Percentiles rank a stretch among this genome's conserved stretches.
Conservation (phyloP, 2,797 vertebrate genomes). For the Zonotrichia albicollis region DNA sequence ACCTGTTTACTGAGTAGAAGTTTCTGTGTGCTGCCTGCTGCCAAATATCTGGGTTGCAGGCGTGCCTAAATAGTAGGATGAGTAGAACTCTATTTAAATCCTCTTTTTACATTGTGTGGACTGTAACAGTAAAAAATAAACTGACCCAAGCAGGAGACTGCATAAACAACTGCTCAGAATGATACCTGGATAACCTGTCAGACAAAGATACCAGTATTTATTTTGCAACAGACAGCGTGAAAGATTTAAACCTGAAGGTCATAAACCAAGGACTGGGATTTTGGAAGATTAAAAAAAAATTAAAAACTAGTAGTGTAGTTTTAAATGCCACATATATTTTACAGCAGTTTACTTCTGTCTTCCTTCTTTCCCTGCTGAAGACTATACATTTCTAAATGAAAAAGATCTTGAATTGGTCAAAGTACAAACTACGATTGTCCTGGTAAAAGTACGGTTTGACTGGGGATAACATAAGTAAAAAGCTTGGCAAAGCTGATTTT, state of each 20-base stretch:
- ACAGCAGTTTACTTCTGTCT: not conserved
- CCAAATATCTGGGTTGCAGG: not conserved
- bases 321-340: not conserved
- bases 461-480: not conserved
- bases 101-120: not conserved
- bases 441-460: not conserved
- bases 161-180: not conserved
- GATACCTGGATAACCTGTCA: not conserved
- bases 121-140: not conserved
- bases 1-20: not conserved
- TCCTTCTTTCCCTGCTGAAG: not conserved
- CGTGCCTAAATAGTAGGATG: not conserved
- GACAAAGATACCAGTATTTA: not conserved
- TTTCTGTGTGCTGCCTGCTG: not conserved
- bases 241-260: not conserved
- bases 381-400: not conserved
- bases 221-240: not conserved
- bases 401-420: not conserved
- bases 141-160: not conserved
- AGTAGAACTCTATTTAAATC: not conserved
- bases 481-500: conserved; percentile 12
- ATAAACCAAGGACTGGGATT: not conserved
- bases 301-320: not conserved
- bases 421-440: not conserved
- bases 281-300: not conserved